A percentile compares a stretch with the other conserved stretches of the same genome.
phyloP scores from a whole-genome alignment of 1,140 invertebrate genomes.

The Formica exsecta region DNA sequence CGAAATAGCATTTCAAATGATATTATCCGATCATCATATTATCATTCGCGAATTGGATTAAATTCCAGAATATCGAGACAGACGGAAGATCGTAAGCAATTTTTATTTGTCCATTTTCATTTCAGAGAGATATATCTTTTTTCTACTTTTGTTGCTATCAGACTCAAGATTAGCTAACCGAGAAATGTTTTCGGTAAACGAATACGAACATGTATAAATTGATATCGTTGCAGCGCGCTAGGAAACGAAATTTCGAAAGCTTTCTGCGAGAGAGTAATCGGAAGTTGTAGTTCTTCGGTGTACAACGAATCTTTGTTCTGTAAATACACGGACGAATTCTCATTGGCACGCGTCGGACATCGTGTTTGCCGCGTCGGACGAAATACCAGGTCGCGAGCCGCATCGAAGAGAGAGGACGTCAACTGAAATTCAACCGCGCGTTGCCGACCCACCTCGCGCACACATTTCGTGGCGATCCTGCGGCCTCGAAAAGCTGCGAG shows the following conservation, averaged over 20 bases:
- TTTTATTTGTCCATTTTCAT: constrained; percentile 33
- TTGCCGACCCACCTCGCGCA: background rate
- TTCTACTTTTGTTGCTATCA: background rate
- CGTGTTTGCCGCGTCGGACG: constrained; percentile 27
- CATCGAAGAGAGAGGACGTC: constrained; percentile 14
- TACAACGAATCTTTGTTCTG: constrained; percentile 46
- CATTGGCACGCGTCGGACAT: constrained; percentile 54
- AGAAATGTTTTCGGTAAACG: constrained; percentile 47
- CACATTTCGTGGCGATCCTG: constrained; percentile 13
- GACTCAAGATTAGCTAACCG: constrained; percentile 31
- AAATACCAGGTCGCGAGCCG: constrained; percentile 13
- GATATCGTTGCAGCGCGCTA: constrained; percentile 38
- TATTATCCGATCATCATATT: background rate
- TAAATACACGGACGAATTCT: constrained; percentile 24
- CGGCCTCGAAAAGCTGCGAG: constrained; percentile 34
- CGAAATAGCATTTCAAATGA: background rate
- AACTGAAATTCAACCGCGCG: constrained; percentile 52
- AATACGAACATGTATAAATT: constrained; percentile 56
- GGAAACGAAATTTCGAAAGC: constrained; percentile 55
- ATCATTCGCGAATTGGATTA: constrained; percentile 3
- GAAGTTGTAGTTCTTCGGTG: constrained; percentile 30
- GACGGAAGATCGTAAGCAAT: constrained; percentile 41
- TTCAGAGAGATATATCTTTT: background rate
- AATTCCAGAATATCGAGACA: background rate
- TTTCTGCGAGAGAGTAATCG: constrained; percentile 49